These are phyloP conservation scores for Eumeta japonica DNA, from an alignment of 1,140 invertebrate genomes.

Conservation along the genomic window DNA sequence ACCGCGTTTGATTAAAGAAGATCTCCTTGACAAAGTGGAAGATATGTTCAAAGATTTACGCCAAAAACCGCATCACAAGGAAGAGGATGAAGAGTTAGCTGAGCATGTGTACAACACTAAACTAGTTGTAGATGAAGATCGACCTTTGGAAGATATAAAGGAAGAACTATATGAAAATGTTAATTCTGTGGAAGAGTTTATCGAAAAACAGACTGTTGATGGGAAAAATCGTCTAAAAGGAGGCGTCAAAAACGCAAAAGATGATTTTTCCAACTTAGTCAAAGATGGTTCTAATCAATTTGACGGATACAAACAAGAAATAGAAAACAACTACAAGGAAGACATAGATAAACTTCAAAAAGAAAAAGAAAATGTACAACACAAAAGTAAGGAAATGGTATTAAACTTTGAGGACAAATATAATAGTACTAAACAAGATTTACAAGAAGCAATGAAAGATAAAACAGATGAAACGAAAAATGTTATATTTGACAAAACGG, in stretches of 20 bases:
- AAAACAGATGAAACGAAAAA: background rate
- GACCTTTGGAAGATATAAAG: conserved; percentile 23
- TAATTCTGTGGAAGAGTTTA: conserved; percentile 1
- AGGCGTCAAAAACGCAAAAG: background rate
- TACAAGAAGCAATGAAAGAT: conserved; percentile 9
- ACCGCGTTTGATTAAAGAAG: conserved; percentile 48
- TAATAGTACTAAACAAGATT: conserved; percentile 24
- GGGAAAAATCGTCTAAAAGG: background rate
- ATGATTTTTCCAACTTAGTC: background rate
- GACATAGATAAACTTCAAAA: conserved; percentile 28
- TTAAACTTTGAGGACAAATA: conserved; percentile 27
- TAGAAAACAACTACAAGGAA: conserved; percentile 24
- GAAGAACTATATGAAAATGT: conserved; percentile 38
- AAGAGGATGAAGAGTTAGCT: conserved; percentile 34
- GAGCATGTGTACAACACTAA: conserved; percentile 40
- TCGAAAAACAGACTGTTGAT: conserved; percentile 5
- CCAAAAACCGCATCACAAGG: conserved; percentile 34
- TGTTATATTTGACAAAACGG: no score
- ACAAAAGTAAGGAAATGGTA: conserved; percentile 22
- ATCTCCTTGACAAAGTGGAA: conserved; percentile 48
- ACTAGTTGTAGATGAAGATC: conserved; percentile 43
- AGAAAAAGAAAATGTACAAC: conserved; percentile 33
- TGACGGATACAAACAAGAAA: background rate
- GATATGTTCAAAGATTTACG: conserved; percentile 53
- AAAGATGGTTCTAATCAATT: background rate